These are phyloP conservation scores for Sesia apiformis DNA, from an alignment of 2,888 invertebrate genomes.

Conservation along the genomic window DNA sequence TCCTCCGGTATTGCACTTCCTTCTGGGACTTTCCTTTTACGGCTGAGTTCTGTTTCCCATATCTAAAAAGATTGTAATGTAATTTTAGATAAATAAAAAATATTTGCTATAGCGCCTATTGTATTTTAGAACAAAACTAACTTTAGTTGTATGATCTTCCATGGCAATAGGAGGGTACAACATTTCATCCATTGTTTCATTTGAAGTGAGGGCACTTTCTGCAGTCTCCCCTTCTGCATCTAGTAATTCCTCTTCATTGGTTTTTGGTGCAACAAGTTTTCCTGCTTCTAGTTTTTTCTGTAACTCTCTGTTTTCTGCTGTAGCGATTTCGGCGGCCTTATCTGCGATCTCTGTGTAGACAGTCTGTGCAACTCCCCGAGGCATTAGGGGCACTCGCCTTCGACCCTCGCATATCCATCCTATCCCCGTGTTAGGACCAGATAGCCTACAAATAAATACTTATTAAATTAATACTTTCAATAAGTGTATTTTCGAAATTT, in stretches of 20 bases:
- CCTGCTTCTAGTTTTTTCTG: conserved; percentile 51
- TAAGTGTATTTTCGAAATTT: too few species aligned
- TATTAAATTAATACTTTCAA: conserved; percentile 3
- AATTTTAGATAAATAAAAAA: not conserved
- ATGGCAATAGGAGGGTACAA: conserved; percentile 55
- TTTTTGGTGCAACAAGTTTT: conserved; percentile 43
- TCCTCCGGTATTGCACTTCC: conserved; percentile 42
- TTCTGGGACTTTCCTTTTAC: conserved; percentile 62
- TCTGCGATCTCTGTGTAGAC: conserved; percentile 89
- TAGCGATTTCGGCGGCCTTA: conserved; percentile 76
- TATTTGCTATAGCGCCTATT: not conserved
- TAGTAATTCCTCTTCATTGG: conserved; percentile 41
- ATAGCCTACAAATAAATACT: conserved; percentile 56
- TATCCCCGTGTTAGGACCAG: conserved; percentile 78
- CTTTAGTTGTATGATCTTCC: conserved; percentile 61
- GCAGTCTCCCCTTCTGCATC: conserved; percentile 46
- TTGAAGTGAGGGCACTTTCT: conserved; percentile 31
- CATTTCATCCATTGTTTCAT: conserved; percentile 41
- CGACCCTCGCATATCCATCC: conserved; percentile 94
- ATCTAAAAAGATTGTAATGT: conserved; percentile 29
- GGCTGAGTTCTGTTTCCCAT: conserved; percentile 60
- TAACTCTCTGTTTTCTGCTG: conserved; percentile 52
- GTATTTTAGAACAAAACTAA: conserved; percentile 16
- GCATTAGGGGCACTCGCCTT: conserved; percentile 86
- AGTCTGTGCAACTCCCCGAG: conserved; percentile 89